These are phyloP conservation scores for Parelbella ahira DNA, from an alignment of 2,888 invertebrate species.

Conservation along the genomic window DNA sequence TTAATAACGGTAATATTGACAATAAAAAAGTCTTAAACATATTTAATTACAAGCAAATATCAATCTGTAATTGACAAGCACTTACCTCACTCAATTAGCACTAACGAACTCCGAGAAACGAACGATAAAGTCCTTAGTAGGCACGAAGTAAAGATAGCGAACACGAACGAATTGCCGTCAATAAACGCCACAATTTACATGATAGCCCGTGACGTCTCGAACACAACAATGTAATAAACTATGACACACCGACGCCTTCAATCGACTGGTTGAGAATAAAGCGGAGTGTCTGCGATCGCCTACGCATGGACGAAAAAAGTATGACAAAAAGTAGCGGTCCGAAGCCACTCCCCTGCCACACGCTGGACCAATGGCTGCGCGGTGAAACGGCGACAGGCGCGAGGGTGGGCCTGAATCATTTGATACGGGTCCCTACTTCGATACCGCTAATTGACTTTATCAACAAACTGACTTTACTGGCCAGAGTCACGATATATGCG, in stretches of 20 bases:
- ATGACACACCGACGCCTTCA: conserved; percentile 76
- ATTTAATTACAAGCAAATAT: conserved; percentile 22
- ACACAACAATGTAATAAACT: conserved; percentile 71
- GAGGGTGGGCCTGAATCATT: conserved; percentile 72
- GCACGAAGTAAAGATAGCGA: conserved; percentile 51
- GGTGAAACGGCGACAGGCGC: conserved; percentile 50
- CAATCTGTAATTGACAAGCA: conserved; percentile 29
- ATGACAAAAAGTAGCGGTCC: conserved; percentile 66
- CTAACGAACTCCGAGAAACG: conserved; percentile 41
- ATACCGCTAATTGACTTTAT: conserved; percentile 80
- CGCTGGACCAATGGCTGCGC: conserved; percentile 62
- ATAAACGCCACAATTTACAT: conserved; percentile 67
- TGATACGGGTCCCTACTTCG: conserved; percentile 76
- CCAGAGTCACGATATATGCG: conserved; percentile 78
- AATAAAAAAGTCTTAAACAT: conserved; percentile 7
- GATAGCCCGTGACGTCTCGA: conserved; percentile 56
- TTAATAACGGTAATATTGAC: conserved; percentile 15
- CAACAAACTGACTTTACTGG: conserved; percentile 80
- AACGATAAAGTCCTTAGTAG: conserved; percentile 55
- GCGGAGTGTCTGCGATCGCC: conserved; percentile 58
- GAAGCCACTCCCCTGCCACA: conserved; percentile 68
- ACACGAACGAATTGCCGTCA: conserved; percentile 52
- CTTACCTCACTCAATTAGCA: conserved; percentile 45
- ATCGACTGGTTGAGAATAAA: conserved; percentile 77
- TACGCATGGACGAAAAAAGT: conserved; percentile 65